Evolutionary conservation across 2,113 vertebrate genomes (phyloP).

Genomic region (Brienomyrus brachyistius): DNA sequence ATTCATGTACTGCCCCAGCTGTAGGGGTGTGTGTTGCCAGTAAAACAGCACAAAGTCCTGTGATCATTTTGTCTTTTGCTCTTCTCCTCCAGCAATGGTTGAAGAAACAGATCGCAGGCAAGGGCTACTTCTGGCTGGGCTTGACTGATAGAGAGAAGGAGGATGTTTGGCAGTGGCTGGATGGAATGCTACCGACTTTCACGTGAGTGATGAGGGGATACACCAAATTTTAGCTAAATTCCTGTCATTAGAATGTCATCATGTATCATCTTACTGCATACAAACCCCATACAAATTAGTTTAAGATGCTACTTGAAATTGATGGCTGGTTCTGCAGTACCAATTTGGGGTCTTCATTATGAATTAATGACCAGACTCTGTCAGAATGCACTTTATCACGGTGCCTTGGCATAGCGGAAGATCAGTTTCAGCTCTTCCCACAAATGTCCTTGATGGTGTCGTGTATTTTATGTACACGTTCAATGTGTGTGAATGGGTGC

Average conservation of each 20-base stretch:
- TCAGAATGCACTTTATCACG: background rate
- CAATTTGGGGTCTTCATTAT: background rate
- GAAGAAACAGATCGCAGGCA: conserved; percentile 66
- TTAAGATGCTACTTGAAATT: background rate
- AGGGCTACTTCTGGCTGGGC: conserved; percentile 87
- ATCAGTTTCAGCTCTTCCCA: background rate
- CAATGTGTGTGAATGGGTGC: conserved; percentile 28
- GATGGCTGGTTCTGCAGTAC: background rate
- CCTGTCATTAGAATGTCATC: background rate
- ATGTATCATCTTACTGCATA: background rate
- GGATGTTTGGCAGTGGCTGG: conserved; percentile 82
- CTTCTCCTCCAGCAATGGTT: conserved; percentile 76
- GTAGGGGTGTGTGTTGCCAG: background rate
- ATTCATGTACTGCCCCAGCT: background rate
- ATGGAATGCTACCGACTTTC: conserved; percentile 72
- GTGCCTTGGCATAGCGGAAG: background rate
- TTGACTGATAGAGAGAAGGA: conserved; percentile 76
- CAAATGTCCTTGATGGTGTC: no score
- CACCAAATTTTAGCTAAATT: background rate
- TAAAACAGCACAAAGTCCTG: background rate
- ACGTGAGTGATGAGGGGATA: conserved; percentile 62
- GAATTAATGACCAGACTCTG: background rate
- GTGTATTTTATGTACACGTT: background rate
- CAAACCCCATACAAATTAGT: background rate
- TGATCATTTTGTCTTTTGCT: conserved; percentile 19